Evolutionary conservation across 1,140 invertebrate genomes (phyloP).

Genomic region (Vanessa atalanta): DNA sequence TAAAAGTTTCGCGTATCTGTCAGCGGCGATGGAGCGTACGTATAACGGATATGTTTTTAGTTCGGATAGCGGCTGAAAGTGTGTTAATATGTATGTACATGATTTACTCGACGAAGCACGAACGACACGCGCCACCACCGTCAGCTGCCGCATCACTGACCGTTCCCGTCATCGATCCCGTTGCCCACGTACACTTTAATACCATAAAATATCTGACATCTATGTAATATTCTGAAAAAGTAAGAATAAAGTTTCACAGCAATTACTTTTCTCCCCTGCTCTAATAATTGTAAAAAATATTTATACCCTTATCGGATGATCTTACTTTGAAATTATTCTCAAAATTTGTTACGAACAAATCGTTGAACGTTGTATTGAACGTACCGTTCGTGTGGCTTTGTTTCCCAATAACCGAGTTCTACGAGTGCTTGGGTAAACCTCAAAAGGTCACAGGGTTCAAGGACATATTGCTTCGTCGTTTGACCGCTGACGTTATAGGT

Average conservation of each 20-base stretch:
- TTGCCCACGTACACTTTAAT: constrained; percentile 30
- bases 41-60: constrained; percentile 69
- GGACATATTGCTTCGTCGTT: constrained; percentile 32
- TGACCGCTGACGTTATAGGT: constrained; percentile 26
- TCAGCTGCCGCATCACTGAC: constrained; percentile 5
- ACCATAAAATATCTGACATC: no score
- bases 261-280: no score
- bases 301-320: no score
- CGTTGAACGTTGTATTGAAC: neutral
- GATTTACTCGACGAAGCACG: constrained; percentile 63
- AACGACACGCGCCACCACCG: constrained; percentile 55
- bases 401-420: constrained; percentile 35
- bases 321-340: no score
- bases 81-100: constrained; percentile 58
- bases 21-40: neutral
- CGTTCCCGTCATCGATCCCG: constrained; percentile 53
- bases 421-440: constrained; percentile 30
- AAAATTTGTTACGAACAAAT: neutral
- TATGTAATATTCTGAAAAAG: neutral
- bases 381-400: neutral
- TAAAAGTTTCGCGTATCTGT: neutral
- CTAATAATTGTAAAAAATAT: no score
- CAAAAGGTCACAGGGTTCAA: constrained; percentile 32
- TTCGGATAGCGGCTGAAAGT: constrained; percentile 68
- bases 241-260: neutral